These are phyloP conservation scores for Prinia subflava DNA, from an alignment of 2,113 vertebrate genomes.

Conservation along the genomic window DNA sequence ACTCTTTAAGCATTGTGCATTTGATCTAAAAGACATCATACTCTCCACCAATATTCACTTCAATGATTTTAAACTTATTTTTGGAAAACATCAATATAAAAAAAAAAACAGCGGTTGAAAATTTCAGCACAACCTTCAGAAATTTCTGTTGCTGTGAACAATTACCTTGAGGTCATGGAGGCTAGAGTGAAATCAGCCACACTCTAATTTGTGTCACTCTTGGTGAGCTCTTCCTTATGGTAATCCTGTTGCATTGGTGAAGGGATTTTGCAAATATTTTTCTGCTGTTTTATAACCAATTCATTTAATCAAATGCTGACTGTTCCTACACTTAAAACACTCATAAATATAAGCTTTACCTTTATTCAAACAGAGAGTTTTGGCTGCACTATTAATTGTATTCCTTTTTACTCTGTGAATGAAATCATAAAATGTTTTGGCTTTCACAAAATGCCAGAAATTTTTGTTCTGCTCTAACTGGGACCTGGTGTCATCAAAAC, in stretches of 20 bases:
- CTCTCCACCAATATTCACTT: background rate
- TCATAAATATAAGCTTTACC: background rate
- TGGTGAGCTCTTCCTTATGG: background rate
- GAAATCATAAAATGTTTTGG: background rate
- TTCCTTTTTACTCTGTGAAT: background rate
- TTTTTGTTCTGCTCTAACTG: background rate
- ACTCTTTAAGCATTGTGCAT: background rate
- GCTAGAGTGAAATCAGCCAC: background rate
- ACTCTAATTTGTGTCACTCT: background rate
- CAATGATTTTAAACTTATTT: background rate
- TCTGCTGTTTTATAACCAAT: background rate
- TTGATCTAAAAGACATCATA: background rate
- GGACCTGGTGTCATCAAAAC: background rate
- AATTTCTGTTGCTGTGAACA: background rate
- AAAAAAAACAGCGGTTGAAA: background rate
- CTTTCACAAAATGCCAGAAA: background rate
- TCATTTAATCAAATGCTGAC: background rate
- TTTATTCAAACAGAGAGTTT: background rate
- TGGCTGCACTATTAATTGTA: background rate
- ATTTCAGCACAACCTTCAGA: background rate
- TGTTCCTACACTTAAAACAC: background rate
- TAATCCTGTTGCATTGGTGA: background rate
- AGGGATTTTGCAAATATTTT: background rate
- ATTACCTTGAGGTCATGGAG: background rate
- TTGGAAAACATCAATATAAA: background rate